A percentile compares a stretch with the other conserved stretches of the same genome.
Evolutionary conservation across 2,888 invertebrate species (phyloP).

Genomic region (Sarcophaga carnaria): DNA sequence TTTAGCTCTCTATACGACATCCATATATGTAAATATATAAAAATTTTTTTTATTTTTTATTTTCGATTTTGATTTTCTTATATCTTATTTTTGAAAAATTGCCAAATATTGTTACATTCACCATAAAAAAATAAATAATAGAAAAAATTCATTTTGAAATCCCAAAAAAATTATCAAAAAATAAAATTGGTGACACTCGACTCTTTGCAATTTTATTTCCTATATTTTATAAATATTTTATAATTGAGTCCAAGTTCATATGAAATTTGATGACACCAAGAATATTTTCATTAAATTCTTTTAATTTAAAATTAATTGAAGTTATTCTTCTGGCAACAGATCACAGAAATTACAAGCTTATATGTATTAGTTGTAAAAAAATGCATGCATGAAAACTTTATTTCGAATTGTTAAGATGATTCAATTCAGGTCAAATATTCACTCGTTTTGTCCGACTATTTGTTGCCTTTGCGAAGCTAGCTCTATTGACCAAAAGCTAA

Average conservation of each 20-base stretch:
- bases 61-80: background rate
- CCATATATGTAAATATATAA: background rate
- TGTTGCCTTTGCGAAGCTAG: no score
- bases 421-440: no score
- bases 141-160: conserved; percentile 3
- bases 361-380: no score
- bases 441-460: no score
- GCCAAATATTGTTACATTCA: conserved; percentile 31
- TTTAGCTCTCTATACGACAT: no score
- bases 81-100: conserved; percentile 14
- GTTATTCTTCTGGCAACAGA: no score
- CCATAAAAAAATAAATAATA: conserved; percentile 6
- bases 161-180: conserved; percentile 3
- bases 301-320: no score
- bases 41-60: background rate
- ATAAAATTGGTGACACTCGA: background rate
- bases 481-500: no score
- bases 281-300: no score
- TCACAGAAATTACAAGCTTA: no score
- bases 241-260: conserved; percentile 23
- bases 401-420: no score
- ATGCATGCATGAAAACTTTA: no score
- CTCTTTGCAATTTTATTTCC: background rate
- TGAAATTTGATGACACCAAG: conserved; percentile 17
- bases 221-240: background rate